A percentile compares a stretch with the other conserved stretches of the same genome.
These are phyloP conservation scores for Amphimallon solstitiale DNA, from an alignment of 2,888 invertebrate species.

Conservation along the genomic window DNA sequence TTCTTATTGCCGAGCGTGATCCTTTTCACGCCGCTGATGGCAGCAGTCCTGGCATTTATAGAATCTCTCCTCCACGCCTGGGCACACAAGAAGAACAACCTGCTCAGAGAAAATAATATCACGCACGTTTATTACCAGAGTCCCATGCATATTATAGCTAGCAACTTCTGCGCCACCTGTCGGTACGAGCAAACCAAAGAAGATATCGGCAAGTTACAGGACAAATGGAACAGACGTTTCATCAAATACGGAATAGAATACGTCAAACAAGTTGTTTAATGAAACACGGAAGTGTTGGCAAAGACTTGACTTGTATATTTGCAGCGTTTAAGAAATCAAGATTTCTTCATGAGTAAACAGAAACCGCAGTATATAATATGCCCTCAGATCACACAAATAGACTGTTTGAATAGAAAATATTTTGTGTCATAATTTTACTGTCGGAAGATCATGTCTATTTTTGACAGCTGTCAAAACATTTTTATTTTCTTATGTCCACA, in stretches of 20 bases:
- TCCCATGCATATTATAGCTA: constrained; percentile 74
- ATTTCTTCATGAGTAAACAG: too few relatives aligned
- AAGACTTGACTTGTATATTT: too few relatives aligned
- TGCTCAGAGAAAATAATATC: constrained; percentile 63
- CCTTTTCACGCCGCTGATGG: constrained; percentile 67
- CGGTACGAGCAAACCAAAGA: constrained; percentile 71
- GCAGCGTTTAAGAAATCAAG: too few relatives aligned
- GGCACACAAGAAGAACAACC: constrained; percentile 75
- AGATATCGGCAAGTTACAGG: constrained; percentile 73
- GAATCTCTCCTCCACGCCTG: constrained; percentile 74
- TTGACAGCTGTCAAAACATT: too few relatives aligned
- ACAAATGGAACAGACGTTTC: constrained; percentile 65
- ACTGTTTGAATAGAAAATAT: too few relatives aligned
- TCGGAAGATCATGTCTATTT: too few relatives aligned
- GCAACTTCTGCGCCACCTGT: constrained; percentile 76
- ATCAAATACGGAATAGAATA: constrained; percentile 55
- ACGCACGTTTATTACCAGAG: constrained; percentile 72
- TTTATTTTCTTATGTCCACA: too few relatives aligned
- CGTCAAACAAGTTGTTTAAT: constrained; percentile 44
- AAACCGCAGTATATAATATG: too few relatives aligned
- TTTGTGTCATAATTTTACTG: too few relatives aligned
- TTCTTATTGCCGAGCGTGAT: constrained; percentile 71
- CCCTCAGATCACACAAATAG: too few relatives aligned
- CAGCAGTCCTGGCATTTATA: constrained; percentile 65
- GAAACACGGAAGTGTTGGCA: neutral